Base-by-base conservation (phyloP, 1,140 invertebrate species). In the Papilio polytes region DNA sequence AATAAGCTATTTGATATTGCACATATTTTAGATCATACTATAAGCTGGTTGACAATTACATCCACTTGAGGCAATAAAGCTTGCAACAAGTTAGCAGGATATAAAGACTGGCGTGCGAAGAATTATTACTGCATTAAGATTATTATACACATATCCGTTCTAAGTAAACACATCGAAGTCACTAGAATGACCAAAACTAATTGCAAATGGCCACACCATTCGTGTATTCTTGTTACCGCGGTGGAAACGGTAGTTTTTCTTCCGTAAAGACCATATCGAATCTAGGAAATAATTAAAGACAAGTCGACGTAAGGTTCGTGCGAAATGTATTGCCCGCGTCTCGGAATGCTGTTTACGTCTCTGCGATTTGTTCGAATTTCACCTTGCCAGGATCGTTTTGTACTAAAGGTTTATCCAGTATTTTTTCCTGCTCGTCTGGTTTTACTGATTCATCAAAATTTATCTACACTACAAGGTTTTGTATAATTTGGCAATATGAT, bases 191-290 rank as follows among this genome's bases (percentile, higher is more conserved):
- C 63, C 63, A 70, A 70, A 70, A 70, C 63, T 3, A 31, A 70
- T 70, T 70, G 63, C 63, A 70, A 70, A 70, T 70, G 4, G 63
- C 26, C 63, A 36, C 63, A 70, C 63, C 74, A 15, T 76, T 76
- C 74, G n/a, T 48, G 46, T 76, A 48, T 20, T 76, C 74, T 76
- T 76, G 41, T 76, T 51, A 76, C 12, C 44, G 22, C 18, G 44
- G 20, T 76, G 44, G 74, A 76, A 76, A 51, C 74, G 41, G n/a
- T 18, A 48, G 74, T 46, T 76, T 80, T 63, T 84, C 85, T 87
- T 87, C 85, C 85, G 84, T 78, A 80, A 83, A 85, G 78, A 81
- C 85, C 84, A 87, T 87, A 85, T 80, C 74, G 41, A 84, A 66
- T 81, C 22, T 51, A 85, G 84, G 83, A 84, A 86, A 81, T 74